phyloP scores from a whole-genome alignment of 2,888 invertebrate species.

The Acronicta aceris region DNA sequence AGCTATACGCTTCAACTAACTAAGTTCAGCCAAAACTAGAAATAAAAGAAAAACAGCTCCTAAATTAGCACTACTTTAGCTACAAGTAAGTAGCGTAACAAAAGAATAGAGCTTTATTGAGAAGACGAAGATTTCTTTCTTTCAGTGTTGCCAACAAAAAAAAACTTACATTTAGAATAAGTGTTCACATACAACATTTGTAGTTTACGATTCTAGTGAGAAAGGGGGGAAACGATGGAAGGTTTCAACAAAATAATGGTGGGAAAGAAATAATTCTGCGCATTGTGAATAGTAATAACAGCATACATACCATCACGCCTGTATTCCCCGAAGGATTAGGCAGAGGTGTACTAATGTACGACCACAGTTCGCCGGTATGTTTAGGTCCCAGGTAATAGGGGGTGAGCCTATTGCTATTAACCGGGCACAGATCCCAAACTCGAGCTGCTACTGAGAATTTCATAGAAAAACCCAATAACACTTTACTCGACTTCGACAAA shows the following conservation, averaged over 20 bases:
- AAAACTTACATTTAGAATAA: constrained; percentile 38
- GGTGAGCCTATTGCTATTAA: no score
- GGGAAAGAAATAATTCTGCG: constrained; percentile 14
- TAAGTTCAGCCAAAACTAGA: constrained; percentile 12
- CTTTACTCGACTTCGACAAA: no score
- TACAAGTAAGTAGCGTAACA: constrained; percentile 26
- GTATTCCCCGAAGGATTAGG: no score
- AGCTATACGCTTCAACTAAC: no score
- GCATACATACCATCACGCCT: no score
- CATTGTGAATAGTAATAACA: constrained; percentile 8
- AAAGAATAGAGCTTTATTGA: constrained; percentile 37
- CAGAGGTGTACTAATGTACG: no score
- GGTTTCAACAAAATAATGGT: neutral
- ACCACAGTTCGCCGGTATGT: no score
- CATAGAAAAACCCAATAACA: no score
- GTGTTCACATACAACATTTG: constrained; percentile 60
- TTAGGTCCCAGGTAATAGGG: no score
- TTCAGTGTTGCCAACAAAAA: constrained; percentile 43
- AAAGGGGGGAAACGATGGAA: constrained; percentile 60
- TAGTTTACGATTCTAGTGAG: constrained; percentile 67
- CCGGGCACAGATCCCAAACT: no score
- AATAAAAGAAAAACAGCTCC: constrained; percentile 40
- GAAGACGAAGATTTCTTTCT: constrained; percentile 53
- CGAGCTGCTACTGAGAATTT: no score
- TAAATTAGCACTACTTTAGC: constrained; percentile 26